Conservation (phyloP, 2,797 vertebrate species). For the Peromyscus eremicus region DNA sequence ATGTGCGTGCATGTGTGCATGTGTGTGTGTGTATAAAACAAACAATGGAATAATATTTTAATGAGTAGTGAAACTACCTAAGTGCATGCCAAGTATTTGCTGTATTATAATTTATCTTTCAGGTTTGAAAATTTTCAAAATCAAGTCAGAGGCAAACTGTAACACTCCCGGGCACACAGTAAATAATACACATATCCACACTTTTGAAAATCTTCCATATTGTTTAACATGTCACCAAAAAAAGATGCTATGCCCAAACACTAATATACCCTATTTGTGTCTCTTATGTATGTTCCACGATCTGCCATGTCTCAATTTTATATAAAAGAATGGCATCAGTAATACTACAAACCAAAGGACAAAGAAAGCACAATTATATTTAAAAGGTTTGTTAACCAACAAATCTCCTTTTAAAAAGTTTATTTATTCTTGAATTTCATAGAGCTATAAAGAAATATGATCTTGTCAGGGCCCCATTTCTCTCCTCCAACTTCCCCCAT, state of each 20-base stretch:
- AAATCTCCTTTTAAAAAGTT: background rate
- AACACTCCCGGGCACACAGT: background rate
- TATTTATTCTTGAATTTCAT: background rate
- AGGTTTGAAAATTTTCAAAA: slow-evolving; percentile 29
- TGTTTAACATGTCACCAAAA: background rate
- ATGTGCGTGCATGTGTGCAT: too few relatives aligned
- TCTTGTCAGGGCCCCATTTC: background rate
- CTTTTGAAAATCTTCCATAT: background rate
- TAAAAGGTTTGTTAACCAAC: slow-evolving; percentile 33
- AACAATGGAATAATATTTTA: background rate
- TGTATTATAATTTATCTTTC: background rate
- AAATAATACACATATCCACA: background rate
- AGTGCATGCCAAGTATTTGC: background rate
- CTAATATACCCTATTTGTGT: background rate
- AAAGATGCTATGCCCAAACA: background rate
- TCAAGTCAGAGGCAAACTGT: slow-evolving; percentile 19
- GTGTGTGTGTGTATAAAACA: background rate
- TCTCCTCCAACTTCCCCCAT: background rate
- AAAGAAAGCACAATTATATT: slow-evolving; percentile 60
- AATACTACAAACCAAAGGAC: slow-evolving; percentile 12
- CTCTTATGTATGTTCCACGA: slow-evolving; percentile 21
- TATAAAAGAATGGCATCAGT: background rate
- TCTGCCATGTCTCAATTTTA: slow-evolving; percentile 18
- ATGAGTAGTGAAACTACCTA: background rate
- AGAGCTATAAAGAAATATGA: background rate